Conservation (phyloP, 2,797 vertebrate genomes). For the Eulemur albifrons region DNA sequence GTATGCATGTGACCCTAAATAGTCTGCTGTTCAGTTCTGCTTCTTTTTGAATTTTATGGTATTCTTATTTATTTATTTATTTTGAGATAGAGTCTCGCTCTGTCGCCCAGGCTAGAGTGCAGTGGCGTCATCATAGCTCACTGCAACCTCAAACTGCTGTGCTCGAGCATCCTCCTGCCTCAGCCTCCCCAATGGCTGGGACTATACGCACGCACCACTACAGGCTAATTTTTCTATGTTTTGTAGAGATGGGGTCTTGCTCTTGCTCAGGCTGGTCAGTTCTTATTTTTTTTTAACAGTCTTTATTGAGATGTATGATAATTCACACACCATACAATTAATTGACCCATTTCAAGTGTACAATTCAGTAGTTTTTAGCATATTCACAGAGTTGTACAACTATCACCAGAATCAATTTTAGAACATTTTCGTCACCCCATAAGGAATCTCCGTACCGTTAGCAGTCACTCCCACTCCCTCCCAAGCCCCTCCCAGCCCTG, state of each 20-base stretch:
- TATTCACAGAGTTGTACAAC: not conserved
- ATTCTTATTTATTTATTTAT: not conserved
- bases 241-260: not conserved
- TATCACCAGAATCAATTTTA: not conserved
- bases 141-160: not conserved
- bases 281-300: not conserved
- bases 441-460: rapidly evolving
- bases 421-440: not conserved
- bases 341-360: not conserved
- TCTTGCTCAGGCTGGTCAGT: not conserved
- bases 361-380: not conserved
- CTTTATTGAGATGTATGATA: not conserved
- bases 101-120: not conserved
- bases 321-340: not conserved
- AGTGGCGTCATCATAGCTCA: not conserved
- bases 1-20: rapidly evolving
- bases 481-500: not conserved
- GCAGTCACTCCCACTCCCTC: no score
- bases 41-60: not conserved
- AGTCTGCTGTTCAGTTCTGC: not conserved
- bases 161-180: not conserved
- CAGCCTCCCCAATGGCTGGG: not conserved
- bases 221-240: not conserved
- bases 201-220: not conserved
- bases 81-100: not conserved